These are phyloP conservation scores for Lineus longissimus DNA, from an alignment of 1,140 invertebrate species.

Conservation along the genomic window DNA sequence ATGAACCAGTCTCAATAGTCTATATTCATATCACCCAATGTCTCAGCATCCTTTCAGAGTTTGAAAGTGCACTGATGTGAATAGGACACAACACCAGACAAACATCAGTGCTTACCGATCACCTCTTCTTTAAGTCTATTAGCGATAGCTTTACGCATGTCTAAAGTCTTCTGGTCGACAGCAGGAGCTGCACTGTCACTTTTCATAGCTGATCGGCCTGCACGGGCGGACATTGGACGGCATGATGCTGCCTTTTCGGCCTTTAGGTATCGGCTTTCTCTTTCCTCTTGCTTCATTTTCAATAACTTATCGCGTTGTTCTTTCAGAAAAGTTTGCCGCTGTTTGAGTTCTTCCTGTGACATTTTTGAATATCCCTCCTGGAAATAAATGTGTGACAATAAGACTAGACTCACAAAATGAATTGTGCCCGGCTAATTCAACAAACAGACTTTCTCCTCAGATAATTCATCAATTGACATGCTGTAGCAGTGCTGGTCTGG, in stretches of 20 bases:
- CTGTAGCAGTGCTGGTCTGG: neutral
- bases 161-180: constrained; percentile 59
- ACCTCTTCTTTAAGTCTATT: constrained; percentile 80
- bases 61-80: no score
- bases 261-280: constrained; percentile 67
- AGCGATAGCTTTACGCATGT: constrained; percentile 75
- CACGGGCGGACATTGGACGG: constrained; percentile 67
- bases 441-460: neutral
- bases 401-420: neutral
- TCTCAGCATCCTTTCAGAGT: no score
- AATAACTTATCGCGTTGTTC: constrained; percentile 85
- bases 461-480: neutral
- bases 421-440: neutral
- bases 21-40: no score
- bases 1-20: no score
- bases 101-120: constrained; percentile 40
- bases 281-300: constrained; percentile 78
- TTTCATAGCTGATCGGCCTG: constrained; percentile 62
- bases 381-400: neutral
- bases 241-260: constrained; percentile 33
- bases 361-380: constrained; percentile 38
- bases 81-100: neutral
- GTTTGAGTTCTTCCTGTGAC: constrained; percentile 66
- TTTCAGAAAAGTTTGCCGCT: constrained; percentile 77
- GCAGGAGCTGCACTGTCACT: constrained; percentile 43